Evolutionary conservation across 1,140 invertebrate genomes (phyloP), one percentile per base, ranked within the genome.

Genomic region (Chlorops oryzae): DNA sequence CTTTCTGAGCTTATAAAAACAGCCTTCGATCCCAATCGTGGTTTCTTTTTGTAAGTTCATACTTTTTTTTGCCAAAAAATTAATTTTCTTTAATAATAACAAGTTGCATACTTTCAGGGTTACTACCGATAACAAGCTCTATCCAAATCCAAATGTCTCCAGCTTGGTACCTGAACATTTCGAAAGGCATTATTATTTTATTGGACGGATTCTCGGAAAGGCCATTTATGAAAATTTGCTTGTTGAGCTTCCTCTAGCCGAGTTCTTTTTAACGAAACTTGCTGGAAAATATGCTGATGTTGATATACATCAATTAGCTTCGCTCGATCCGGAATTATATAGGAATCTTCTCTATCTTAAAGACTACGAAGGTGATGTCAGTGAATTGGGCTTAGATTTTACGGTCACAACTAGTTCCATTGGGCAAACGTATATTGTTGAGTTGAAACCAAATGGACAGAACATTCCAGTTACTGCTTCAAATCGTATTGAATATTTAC

Each of bases 401-500:
- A 96, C 93, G 0, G 82, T 95, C 9, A 79, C 92, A 18, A 88
- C 83, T 53, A 88, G 91, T 61, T 90, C 95, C 65, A 77, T 98
- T 23, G 94, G 95, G 1, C 88, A 96, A 74, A 90, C 89, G 23
- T 81, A 85, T 69, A 77, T 91, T 42, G 84, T 91, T 50, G 94
- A 98, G 63, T 72, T 98, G 22, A 97, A 96, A 75, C 85, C 88
- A 2, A 84, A 86, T 54, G 96, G 96, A 9, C 76, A 83, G 15
- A 87, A 90, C 62, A 96, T 96, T 61, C 80, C 85, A 5, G 95
- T 98, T 0, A 96, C 88, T 2, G 85, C 85, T 57, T 81, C 85
- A 45, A 98, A 98, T 75, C 81, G 90, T 48, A 93, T 97, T 66
- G 93, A 98, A 72, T 99, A 98, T 65, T 92, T 98, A 59, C 92